Base-by-base conservation (phyloP, 2,113 vertebrate species). In the Entelurus aequoreus region DNA sequence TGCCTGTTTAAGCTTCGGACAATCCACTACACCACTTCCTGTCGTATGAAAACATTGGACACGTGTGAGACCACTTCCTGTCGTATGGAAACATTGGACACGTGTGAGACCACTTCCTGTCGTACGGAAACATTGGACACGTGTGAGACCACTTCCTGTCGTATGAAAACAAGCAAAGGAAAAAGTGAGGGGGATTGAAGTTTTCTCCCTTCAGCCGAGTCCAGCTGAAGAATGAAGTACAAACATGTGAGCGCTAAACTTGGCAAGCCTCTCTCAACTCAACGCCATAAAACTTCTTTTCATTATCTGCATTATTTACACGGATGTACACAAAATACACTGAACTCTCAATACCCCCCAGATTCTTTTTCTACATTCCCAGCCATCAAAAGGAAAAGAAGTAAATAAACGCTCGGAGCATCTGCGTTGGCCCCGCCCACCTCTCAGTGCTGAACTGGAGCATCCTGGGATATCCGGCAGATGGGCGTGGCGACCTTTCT, bases 291-390 rank as follows among this genome's bases (percentile, higher is more conserved):
- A 89, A 71, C 86, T 69, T 86, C 69, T 80, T 82, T 46, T 82
- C 70, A 83, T 85, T 85, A 81, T 89, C 86, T 86, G 87, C 79
- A 89, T 82, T 91, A 92, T 91, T 90, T 92, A 92, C 89, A 90
- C 73, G 72, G 88, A 91, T 90, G 87, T 91, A 91, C 89, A 92
- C 88, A 92, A 91, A 90, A 91, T 91, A 92, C 89, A 90, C 87
- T 91, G 84, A 89, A 89, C 78, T 74, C 74, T 75, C 72, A 76
- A 78, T 72, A 75, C 69, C 66, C 80, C 80, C 72, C 19, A 1
- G 19, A 81, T 46, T 87, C 80, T 64, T 85, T 72, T 83, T 66
- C 71, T 88, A 87, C 88, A 90, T 89, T 90, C 89, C 74, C 46
- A 87, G 79, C 85, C 83, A 88, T 84, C 84, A 77, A 68, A 62